Base-by-base conservation (phyloP, 1,140 invertebrate species). In the Saccostrea glomerata region DNA sequence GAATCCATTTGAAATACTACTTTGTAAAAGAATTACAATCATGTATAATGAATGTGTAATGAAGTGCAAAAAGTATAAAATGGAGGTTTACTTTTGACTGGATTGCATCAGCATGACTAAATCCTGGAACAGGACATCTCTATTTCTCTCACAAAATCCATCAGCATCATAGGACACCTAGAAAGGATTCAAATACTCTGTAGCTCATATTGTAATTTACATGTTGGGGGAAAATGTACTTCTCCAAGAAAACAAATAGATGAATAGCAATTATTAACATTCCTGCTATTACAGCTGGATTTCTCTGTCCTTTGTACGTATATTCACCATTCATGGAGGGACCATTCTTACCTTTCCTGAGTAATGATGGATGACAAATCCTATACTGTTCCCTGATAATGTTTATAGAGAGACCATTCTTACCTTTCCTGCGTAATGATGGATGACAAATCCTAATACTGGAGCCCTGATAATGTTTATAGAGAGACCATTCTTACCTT, bases 141-240 rank as follows among this genome's bases (percentile, higher is more conserved):
- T 95, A 94, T 97, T 97, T 91, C 97, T 96, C 91, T 97, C 97
- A 94, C 97, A 97, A 93, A 97, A 97, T n/a, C 96, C 96, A 40
- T 97, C 96, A 40, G 97, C 96, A 88, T 96, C 96, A 93, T 97
- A 97, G 23, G 95, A 95, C 7, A 97, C 97, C 94, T 95, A 85
- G 20, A 91, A 47, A 47, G 47, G 6, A 47, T 47, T 47, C 47
- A 47, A 47, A 0, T 47, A 7, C 47, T 47, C 47, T 47, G 47
- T 47, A 47, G 47, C 47, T 47, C 9, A 47, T 47, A 47, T 36
- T 36, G 30, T 36, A 47, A 6, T 47, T 47, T 7, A 47, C 47
- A 47, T 6, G 47, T 7, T 47, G 47, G 9, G 47, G 47, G 9
- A 9, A n/a, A 47, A 47, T 47, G 47, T 6, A 47, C 47, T 7